These are phyloP conservation scores for Heptranchias perlo DNA, from an alignment of 2,113 vertebrate genomes.

Conservation along the genomic window DNA sequence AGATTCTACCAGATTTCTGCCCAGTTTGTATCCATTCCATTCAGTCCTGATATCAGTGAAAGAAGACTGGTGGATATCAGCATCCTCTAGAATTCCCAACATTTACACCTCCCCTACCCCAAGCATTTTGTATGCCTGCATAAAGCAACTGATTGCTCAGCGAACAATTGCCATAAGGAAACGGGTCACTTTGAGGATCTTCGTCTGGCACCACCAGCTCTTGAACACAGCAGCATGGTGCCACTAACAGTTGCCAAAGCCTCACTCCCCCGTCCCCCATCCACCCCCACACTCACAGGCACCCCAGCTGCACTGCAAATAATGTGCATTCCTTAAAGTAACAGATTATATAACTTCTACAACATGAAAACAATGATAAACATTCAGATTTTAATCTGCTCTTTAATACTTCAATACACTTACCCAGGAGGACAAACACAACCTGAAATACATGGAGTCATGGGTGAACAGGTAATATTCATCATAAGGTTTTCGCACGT, in stretches of 20 bases:
- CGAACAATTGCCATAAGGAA: neutral
- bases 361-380: neutral
- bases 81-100: neutral
- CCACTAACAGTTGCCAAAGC: neutral
- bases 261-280: neutral
- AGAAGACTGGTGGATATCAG: neutral
- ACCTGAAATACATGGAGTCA: slow-evolving; percentile 83
- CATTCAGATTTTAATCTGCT: neutral
- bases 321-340: neutral
- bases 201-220: neutral
- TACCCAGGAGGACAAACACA: slow-evolving; percentile 89
- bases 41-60: neutral
- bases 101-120: neutral
- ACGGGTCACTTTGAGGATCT: neutral
- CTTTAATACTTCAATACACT: slow-evolving; percentile 43
- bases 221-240: neutral
- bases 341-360: neutral
- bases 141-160: neutral
- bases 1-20: neutral
- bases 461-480: slow-evolving; percentile 91
- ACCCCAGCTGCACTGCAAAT: neutral
- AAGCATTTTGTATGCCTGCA: neutral
- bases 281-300: neutral
- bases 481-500: slow-evolving; percentile 92
- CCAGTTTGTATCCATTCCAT: neutral